Base-by-base conservation (phyloP, 2,797 vertebrate genomes). In the Tamandua tetradactyla region DNA sequence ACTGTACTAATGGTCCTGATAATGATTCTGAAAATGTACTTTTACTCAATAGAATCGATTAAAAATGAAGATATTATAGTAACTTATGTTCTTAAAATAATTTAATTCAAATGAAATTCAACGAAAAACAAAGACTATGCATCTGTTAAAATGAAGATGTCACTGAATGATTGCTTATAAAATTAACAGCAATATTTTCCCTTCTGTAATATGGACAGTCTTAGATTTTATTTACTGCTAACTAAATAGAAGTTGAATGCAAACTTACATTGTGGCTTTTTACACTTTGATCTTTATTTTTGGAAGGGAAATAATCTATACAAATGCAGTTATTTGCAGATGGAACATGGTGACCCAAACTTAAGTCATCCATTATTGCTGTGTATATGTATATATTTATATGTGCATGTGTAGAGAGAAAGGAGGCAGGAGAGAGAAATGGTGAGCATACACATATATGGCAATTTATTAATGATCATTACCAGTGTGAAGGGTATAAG, bases 101-200 rank as follows among this genome's bases (percentile, higher is more conserved):
- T 55, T 76, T 64, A 74, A 57, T 76, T 87, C 64, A 83, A 92
- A 40, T 59, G 22, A 91, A 95, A 81, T 64, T 42, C 75, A 94
- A 71, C 25, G 42, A 87, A 72, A 88, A 61, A n/a, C 18, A 84
- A 82, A n/a, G 20, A 59, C 11, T 79, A 23, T 40, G 40, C 23
- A 49, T 84, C 20, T 55, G 71, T 72, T 42, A 62, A 82, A 52
- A 37, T 15, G 47, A 71, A 78, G 49, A 20, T 57, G 1, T 59
- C 64, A 82, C 47, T 89, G 5, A 84, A 86, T 42, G 74, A 57
- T 25, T 91, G 23, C 2, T n/a, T 69, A 74, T 61, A 35, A 75
- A 89, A 87, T 80, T 17, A 81, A 87, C 47, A 18, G 0, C 13
- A 32, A 30, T 81, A 7, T 20, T 66, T 80, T 71, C 20, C 75